Evolutionary conservation across 2,797 vertebrate species (phyloP).

Genomic region (Natrix natrix): DNA sequence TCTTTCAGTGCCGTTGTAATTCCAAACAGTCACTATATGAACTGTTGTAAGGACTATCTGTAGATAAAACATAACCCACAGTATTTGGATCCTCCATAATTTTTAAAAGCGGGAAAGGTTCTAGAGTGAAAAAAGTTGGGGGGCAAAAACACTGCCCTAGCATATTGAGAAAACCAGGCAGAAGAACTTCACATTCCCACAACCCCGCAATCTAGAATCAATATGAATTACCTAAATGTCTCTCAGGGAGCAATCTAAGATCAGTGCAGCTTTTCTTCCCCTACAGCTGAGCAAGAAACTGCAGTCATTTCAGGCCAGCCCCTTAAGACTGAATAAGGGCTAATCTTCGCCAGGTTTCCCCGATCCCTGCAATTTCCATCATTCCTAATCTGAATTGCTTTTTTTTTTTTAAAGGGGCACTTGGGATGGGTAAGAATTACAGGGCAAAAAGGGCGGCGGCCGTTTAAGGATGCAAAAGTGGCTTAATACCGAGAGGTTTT

Average conservation of each 20-base stretch:
- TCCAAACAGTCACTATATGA: background rate
- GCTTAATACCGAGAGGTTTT: background rate
- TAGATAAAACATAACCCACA: background rate
- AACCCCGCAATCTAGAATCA: background rate
- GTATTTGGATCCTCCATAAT: background rate
- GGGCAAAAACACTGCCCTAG: background rate
- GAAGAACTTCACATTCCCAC: background rate
- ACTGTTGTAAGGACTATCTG: background rate
- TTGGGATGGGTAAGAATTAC: background rate
- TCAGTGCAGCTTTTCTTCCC: background rate
- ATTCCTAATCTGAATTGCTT: background rate
- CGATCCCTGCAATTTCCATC: background rate
- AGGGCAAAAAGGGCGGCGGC: background rate
- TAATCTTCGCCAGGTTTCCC: background rate
- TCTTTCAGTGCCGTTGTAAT: background rate
- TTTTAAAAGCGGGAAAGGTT: background rate
- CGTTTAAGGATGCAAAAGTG: background rate
- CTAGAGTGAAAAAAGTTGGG: background rate
- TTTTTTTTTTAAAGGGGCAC: background rate
- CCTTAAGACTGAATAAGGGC: background rate
- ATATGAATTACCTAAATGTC: background rate
- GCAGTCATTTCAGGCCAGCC: background rate
- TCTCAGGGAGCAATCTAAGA: background rate
- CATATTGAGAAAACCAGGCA: background rate
- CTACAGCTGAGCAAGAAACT: background rate